Conservation (phyloP, 2,113 vertebrate species). For the Seriola rivoliana region DNA sequence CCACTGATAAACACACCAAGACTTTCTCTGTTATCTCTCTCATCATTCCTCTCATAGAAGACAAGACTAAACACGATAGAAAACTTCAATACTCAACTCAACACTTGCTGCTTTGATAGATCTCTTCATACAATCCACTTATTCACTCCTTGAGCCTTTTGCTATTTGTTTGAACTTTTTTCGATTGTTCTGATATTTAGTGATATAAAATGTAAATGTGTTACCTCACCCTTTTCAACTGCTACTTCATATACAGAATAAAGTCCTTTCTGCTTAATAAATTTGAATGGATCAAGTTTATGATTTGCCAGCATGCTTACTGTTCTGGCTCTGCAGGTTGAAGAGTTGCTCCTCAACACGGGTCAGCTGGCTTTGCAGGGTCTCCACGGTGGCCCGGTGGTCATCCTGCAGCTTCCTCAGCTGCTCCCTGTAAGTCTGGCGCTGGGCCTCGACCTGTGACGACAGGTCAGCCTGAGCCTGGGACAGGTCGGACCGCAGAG, state of each 20-base stretch:
- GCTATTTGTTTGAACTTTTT: not conserved
- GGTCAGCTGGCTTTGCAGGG: constrained; percentile 91
- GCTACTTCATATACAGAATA: not conserved
- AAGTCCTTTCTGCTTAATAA: not conserved
- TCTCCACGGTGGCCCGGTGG: constrained; percentile 93
- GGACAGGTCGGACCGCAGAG: constrained; percentile 89
- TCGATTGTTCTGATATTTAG: not conserved
- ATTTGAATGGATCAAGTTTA: not conserved
- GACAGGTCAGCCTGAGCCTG: constrained; percentile 88
- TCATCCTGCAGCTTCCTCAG: constrained; percentile 93
- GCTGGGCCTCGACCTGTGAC: constrained; percentile 89
- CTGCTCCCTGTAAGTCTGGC: constrained; percentile 91
- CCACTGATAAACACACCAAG: constrained; percentile 58
- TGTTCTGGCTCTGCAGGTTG: constrained; percentile 88
- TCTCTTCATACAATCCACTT: constrained; percentile 9
- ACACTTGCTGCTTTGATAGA: constrained; percentile 40
- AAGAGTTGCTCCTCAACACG: constrained; percentile 93
- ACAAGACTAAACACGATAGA: constrained; percentile 27
- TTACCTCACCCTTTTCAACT: not conserved
- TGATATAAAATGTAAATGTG: not conserved
- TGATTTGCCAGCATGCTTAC: constrained; percentile 79
- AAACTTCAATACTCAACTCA: constrained; percentile 25
- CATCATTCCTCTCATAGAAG: constrained; percentile 41
- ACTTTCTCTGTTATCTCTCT: constrained; percentile 15
- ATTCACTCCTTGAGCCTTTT: not conserved